Evolutionary conservation across 2,113 vertebrate species (phyloP).

Genomic region (Xiphophorus hellerii): DNA sequence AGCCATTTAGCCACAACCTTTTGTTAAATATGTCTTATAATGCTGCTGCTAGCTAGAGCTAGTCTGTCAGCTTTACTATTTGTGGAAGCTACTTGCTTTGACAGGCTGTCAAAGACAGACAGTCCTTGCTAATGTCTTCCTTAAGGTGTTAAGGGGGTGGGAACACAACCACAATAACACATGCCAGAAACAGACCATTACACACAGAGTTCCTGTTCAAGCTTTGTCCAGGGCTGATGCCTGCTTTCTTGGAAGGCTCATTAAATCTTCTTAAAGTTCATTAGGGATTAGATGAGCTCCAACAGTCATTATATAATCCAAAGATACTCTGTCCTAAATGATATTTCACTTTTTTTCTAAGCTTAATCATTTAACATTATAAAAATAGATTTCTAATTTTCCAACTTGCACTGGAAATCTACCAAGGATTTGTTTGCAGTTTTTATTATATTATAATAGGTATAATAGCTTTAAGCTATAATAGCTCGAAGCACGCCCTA

Average conservation of each 20-base stretch:
- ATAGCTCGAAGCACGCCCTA: constrained; percentile 5
- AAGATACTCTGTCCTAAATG: background rate
- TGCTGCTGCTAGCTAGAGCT: constrained; percentile 45
- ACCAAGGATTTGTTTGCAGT: background rate
- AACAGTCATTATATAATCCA: background rate
- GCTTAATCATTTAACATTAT: too few species aligned
- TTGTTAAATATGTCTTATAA: constrained; percentile 64
- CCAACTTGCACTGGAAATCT: background rate
- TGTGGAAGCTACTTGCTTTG: constrained; percentile 30
- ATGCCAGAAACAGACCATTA: constrained; percentile 72
- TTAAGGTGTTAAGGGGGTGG: constrained; percentile 30
- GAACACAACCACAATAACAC: constrained; percentile 64
- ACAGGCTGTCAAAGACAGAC: constrained; percentile 77
- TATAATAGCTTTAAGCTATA: background rate
- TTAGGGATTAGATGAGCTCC: constrained; percentile 10
- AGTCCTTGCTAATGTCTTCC: constrained; percentile 38
- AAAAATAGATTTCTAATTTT: background rate
- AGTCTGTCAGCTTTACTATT: constrained; percentile 12
- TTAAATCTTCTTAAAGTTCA: constrained; percentile 6
- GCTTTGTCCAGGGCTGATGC: constrained; percentile 12
- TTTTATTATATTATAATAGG: too few species aligned
- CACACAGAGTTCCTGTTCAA: constrained; percentile 10
- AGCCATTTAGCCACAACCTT: constrained; percentile 8
- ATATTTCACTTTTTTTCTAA: background rate
- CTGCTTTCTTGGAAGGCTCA: constrained; percentile 23